Evolutionary conservation across 1,140 invertebrate species (phyloP), one percentile per base, ranked within the genome.

Genomic region (Psilanteris sp.): DNA sequence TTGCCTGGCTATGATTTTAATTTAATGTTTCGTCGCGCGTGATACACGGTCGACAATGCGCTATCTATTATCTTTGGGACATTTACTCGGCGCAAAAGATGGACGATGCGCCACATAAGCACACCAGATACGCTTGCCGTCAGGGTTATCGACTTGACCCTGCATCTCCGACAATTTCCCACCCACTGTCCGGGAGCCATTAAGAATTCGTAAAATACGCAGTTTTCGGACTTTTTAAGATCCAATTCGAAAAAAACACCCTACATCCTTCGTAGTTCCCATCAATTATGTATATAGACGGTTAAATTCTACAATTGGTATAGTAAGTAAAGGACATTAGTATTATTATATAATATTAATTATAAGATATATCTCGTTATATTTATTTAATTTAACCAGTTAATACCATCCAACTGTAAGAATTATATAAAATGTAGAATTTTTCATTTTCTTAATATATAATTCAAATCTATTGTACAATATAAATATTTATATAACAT

Each of bases 1-100:
- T 61, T 62, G 39, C 67, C 36, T 22, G 54, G 18, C 59, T 61
- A 57, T 36, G 55, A 77, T 77, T 77, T 77, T 72, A 72, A 77
- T 77, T 77, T 72, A 68, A 73, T 72, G 74, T 72, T 71, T 77
- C 74, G 59, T 71, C 61, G 74, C 59, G 46, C 52, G 46, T 77
- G 74, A 72, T 77, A 29, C 67, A 62, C 52, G 46, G 15, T 24
- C 39, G 39, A 41, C 41, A 18, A 55, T 22, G 52, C 34, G 29
- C 41, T 52, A 77, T 71, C 61, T 48, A 57, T 71, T 71, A 77
- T 77, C 67, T 77, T 71, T 50, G 54, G 59, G 52, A 76, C 73
- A 59, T 71, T 76, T 66, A 46, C 46, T 39, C 32, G 37, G 36
- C 9, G 29, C 26, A 32, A 57, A 67, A 71, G 73, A 77, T 67